Evolutionary conservation across 2,888 invertebrate genomes (phyloP), one percentile per base, ranked within the genome.

Genomic region (Asteroscopus sphinx): DNA sequence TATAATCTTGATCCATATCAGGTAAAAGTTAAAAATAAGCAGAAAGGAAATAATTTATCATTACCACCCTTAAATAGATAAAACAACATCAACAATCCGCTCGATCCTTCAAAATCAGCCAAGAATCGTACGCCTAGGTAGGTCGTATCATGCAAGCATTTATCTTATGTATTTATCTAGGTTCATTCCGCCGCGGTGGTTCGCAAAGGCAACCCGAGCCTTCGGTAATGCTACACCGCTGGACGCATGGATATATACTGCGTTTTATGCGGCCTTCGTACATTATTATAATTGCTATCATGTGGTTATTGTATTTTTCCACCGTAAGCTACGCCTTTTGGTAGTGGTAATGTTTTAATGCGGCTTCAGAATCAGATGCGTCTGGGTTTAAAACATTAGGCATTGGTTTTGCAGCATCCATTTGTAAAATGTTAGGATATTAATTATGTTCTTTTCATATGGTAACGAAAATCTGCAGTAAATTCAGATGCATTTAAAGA

Each of bases 101-200:
- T 68, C 64, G 64, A 68, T 67, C 63, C 49, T 62, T 66, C 68
- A 64, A 55, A 70, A 56, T 73, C 53, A 60, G 47, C 49, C 15
- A 61, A 63, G 61, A 59, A 57, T 53, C 52, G 39, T 47, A 6
- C 56, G 33, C 9, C 53, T 54, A 63, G 75, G 62, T 68, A 68
- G 56, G 60, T 60, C 48, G 69, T 69, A 69, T 54, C 63, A 51
- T 58, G 56, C 59, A 44, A 36, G 52, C 52, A 57, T 52, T 58
- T 75, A 74, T 74, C 75, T 71, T 52, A 57, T 55, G 17, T 56
- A 65, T 53, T 73, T 62, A 73, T 73, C 73, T 71, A 71, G 59
- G 62, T 75, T 66, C 68, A 71, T 73, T 74, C 73, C 73, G 28
- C 51, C 25, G 76, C 76, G 76, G 69, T 69, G 62, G 60, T 57